Percentiles rank a stretch among this genome's conserved stretches.
phyloP scores from a whole-genome alignment of 35 echinoderm and acorn worm species.

The Lytechinus variegatus region DNA sequence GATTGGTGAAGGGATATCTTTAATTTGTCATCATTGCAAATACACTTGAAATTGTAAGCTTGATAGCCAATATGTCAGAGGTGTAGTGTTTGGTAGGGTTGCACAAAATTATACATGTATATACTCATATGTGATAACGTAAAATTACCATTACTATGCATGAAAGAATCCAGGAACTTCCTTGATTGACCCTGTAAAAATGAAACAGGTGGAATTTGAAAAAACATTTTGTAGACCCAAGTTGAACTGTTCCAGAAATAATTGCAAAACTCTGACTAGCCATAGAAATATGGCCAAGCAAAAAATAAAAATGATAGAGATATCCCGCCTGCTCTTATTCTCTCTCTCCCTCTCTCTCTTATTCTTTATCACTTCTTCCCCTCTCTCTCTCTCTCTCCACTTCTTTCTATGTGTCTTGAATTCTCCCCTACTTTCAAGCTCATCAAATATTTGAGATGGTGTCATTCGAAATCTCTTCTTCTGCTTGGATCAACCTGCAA shows the following conservation, averaged over 20 bases:
- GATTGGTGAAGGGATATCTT: no score
- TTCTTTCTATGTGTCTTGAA: background rate
- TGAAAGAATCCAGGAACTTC: no score
- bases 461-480: background rate
- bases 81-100: background rate
- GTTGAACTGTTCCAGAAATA: no score
- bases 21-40: no score
- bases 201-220: no score
- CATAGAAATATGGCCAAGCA: background rate
- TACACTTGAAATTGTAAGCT: background rate
- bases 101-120: no score
- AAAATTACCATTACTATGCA: no score
- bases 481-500: background rate
- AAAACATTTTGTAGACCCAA: no score
- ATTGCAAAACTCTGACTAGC: no score
- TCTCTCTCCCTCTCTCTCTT: background rate
- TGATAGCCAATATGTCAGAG: background rate
- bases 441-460: conserved; percentile 1
- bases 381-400: background rate
- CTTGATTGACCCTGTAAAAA: background rate
- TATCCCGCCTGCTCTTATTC: background rate
- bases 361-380: no score
- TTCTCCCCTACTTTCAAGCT: background rate
- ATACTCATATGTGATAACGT: no score
- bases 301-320: background rate